Percentiles rank a stretch among this genome's conserved stretches.
Conservation (phyloP, 2,113 vertebrate species). For the Oreochromis aureus region DNA sequence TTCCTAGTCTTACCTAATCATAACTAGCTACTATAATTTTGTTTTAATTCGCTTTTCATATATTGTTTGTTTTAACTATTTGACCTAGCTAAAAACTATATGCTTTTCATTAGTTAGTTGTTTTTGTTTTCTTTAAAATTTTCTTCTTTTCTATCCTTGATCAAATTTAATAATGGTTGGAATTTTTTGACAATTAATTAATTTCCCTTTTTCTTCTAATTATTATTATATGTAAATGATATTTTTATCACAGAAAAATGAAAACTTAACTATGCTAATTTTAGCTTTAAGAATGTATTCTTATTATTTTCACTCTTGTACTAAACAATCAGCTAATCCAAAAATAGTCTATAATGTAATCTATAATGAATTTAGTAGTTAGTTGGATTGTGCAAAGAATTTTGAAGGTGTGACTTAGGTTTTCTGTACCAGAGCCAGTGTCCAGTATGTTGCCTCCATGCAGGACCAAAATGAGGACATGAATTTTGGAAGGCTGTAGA, state of each 20-base stretch:
- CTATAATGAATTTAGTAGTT: neutral
- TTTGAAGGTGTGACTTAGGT: neutral
- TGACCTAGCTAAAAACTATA: neutral
- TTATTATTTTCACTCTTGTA: neutral
- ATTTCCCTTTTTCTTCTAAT: neutral
- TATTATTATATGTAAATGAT: neutral
- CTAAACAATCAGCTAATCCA: neutral
- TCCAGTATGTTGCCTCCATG: constrained; percentile 97
- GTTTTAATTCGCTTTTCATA: neutral
- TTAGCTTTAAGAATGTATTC: neutral
- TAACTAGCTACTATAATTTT: neutral
- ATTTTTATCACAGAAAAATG: neutral
- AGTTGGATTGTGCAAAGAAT: neutral
- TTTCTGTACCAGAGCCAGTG: constrained; percentile 74
- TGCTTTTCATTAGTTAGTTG: neutral
- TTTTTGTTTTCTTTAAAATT: neutral
- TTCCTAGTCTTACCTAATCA: neutral
- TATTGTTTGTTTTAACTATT: neutral
- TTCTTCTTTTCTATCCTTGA: neutral
- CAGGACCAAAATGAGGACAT: constrained; percentile 87
- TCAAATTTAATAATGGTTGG: neutral
- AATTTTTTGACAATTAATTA: neutral
- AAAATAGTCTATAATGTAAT: neutral
- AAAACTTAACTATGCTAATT: neutral
- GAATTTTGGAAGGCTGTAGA: constrained; percentile 83